Base-by-base conservation (phyloP, 2,113 vertebrate species). In the Hippoglossus stenolepis region DNA sequence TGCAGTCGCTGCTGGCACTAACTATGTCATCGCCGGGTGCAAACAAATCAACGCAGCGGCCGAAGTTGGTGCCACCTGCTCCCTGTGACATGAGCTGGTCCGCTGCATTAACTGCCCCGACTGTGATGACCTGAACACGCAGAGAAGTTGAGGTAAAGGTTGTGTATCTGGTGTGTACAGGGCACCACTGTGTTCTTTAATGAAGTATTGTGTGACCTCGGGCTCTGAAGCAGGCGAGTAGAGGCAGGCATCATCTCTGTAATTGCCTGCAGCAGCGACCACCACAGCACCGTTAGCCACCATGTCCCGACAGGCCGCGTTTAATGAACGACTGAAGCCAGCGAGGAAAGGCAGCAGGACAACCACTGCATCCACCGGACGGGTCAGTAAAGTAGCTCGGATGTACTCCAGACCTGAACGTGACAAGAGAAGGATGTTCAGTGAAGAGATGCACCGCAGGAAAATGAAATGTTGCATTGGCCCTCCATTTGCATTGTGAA, bases 1-100 rank as follows among this genome's bases (percentile, higher is more conserved):
- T 94, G 60, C 97, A 98, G 89, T 96, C 96, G 0, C 96, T 97
- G 74, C 96, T 97, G 56, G 96, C 96, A 0, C 96, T 94, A 0
- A 97, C 73, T 17, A 97, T 96, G 89, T 97, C 95, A 1, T 97
- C 96, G 5, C 97, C 97, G 0, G 96, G 97, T 2, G 96, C 97
- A 13, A 98, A 98, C 58, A 98, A 66, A 67, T 98, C 96, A 68
- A 98, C 93, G 0, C 96, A 98, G 74, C 92, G 94, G 45, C 96
- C 97, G 0, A 95, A 95, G 85, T 97, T 97, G 65, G 95, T 97
- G 57, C 97, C 96, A 12, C 95, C 91, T 0, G 82, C 91, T 54
- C 96, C 96, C 15, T 95, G 91, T 9, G 89, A 94, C 82, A 94
- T 92, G 0, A 95, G 96, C 40, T 95, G 96, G 84, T 97, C 96